Evolutionary conservation across 2,113 vertebrate species (phyloP), one percentile per base, ranked within the genome.

Genomic region (Hymenochirus boettgeri): DNA sequence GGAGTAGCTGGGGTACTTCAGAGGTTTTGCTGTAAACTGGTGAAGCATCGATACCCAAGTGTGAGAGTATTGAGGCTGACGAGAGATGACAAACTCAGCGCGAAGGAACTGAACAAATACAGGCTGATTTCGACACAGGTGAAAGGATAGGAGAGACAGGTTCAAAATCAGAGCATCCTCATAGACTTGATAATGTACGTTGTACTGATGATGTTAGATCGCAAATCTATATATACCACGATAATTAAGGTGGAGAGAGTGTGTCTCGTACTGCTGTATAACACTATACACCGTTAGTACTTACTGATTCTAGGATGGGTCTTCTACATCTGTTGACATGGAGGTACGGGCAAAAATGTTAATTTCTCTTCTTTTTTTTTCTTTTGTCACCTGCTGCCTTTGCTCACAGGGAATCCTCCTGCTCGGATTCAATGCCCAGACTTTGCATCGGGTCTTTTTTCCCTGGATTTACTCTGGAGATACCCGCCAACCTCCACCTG

Each of bases 81-180:
- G 31, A 78, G 81, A 29, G 80, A 88, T 12, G 82, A 91, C 72
- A 70, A 76, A 39, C 81, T 88, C 17, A 79, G 85, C 2, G 81
- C 84, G 51, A 84, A 78, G 71, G 85, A 89, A 69, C 85, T 91
- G 59, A 79, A 87, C 75, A 91, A 93, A 78, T 89, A 86, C 62
- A 83, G 79, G 24, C 60, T 90, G 57, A 87, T 91, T 66, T 84
- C 85, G 15, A 88, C 86, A 67, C 86, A 91, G 89, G 89, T 92
- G 52, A 66, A n/a, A n/a, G n/a, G n/a, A n/a, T n/a, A n/a, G n/a
- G n/a, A n/a, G n/a, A n/a, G n/a, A n/a, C n/a, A n/a, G n/a, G n/a
- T n/a, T n/a, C n/a, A n/a, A n/a, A n/a, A n/a, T n/a, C n/a, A n/a
- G n/a, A n/a, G n/a, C n/a, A n/a, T n/a, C n/a, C n/a, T n/a, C n/a